Base-by-base conservation (phyloP, 2,113 vertebrate genomes). In the Sorex araneus region DNA sequence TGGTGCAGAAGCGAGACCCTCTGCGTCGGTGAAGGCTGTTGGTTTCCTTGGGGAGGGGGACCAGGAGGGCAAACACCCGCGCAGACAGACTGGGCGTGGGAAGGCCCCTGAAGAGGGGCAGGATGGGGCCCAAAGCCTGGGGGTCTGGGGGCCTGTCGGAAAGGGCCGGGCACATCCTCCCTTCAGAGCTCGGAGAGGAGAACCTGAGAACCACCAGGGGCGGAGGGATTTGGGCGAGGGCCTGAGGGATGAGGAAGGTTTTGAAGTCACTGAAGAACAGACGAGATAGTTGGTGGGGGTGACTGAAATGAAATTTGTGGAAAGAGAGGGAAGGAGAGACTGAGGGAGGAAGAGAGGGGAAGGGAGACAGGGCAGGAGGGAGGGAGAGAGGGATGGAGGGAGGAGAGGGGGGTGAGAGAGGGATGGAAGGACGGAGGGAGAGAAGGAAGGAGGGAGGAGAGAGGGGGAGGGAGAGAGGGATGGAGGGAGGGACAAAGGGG, bases 341-440 rank as follows among this genome's bases (percentile, higher is more conserved):
- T n/a, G 11, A 3, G 3, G 6, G 23, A 57, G 18, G 5, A 47
- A 11, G 43, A 36, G 16, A 10, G 36, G 7, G 40, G 40, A 40
- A 40, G 40, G 7, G 40, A 40, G 40, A 40, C 4, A 40, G 40
- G 40, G 40, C 3, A 7, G 40, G 40, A 40, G 40, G 7, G 40
- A 40, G 40, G 7, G 40, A 40, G 40, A 40, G 40, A 40, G 9
- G 28, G n/a, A 69, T 12, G 36, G 27, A 54, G 54, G 23, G 16
- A 0, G 12, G 9, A 10, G 45, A 30, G 30, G 19, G 25, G 27
- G 6, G 8, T 12, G 8, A 27, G 10, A 13, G 0, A 12, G 25
- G 13, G 40, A 32, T 11, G 25, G 0, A 0, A 1, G 19, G 32
- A 19, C n/a, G 3, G 0, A 47, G 23, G 30, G 32, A 1, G 1